A percentile compares a stretch with the other conserved stretches of the same genome.
These are phyloP conservation scores for Crotalus viridis DNA, from an alignment of 2,113 vertebrate species.

Conservation along the genomic window DNA sequence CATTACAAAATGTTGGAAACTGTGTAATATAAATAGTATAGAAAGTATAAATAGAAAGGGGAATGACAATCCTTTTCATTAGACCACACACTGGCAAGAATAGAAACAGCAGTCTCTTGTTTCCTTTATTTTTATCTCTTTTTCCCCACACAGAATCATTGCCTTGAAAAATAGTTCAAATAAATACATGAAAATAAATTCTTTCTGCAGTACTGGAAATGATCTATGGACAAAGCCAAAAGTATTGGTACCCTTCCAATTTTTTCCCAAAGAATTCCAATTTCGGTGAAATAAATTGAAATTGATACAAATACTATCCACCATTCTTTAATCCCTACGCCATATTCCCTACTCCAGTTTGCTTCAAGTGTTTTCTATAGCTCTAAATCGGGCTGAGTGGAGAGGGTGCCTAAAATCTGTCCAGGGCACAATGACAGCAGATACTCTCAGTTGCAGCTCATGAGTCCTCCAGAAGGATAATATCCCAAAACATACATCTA, in stretches of 20 bases:
- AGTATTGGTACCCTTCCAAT: background rate
- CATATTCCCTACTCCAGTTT: background rate
- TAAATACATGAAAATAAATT: background rate
- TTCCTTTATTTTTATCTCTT: background rate
- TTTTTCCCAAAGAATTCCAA: background rate
- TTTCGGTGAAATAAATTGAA: background rate
- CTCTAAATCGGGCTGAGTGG: background rate
- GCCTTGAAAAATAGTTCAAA: background rate
- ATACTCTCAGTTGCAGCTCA: background rate
- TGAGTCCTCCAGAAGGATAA: background rate
- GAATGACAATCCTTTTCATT: fast-evolving
- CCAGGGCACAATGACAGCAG: background rate
- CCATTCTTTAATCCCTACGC: background rate
- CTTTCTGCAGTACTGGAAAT: background rate
- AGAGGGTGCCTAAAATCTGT: background rate
- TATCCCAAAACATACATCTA: background rate
- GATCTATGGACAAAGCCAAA: background rate
- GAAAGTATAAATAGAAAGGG: background rate
- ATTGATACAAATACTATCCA: background rate
- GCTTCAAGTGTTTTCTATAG: background rate
- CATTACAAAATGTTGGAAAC: background rate
- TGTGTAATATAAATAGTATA: background rate
- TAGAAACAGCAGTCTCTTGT: background rate
- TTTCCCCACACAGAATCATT: background rate
- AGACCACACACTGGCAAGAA: background rate